Conservation (phyloP, 2,113 vertebrate genomes). For the Caranx ignobilis region DNA sequence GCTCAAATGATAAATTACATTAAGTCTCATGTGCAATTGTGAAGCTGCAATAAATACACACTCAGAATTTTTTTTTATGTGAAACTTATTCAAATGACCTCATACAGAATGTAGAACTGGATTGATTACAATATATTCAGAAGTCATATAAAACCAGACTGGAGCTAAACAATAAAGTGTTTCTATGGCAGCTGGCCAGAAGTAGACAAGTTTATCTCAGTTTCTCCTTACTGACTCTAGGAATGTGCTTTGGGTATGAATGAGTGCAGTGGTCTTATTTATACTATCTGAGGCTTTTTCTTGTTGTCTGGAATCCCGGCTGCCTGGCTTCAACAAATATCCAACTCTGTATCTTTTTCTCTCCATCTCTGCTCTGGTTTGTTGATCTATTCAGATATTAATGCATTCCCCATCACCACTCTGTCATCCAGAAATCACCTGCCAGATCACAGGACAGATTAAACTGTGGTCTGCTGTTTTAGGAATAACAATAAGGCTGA, state of each 20-base stretch:
- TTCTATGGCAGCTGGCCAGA: neutral
- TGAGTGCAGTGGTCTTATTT: neutral
- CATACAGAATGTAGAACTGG: neutral
- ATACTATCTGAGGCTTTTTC: neutral
- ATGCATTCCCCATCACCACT: conserved; percentile 39
- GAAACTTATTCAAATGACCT: neutral
- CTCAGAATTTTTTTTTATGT: neutral
- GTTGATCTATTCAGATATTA: conserved; percentile 44
- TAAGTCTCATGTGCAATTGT: neutral
- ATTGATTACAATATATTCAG: neutral
- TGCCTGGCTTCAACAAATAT: neutral
- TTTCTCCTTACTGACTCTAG: neutral
- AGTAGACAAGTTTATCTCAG: neutral
- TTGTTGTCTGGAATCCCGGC: neutral
- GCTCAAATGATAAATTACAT: conserved; percentile 1
- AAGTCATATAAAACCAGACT: neutral
- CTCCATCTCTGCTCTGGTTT: neutral
- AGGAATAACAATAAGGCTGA: conserved; percentile 51
- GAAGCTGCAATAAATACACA: neutral
- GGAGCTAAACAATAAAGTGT: neutral
- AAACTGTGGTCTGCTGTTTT: conserved; percentile 28
- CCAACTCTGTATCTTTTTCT: conserved; percentile 1
- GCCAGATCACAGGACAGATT: conserved; percentile 50
- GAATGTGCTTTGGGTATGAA: conserved; percentile 17
- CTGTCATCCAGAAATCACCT: conserved; percentile 40